Evolutionary conservation across 2,113 vertebrate species (phyloP).

Genomic region (Anarhynchus alexandrinus): DNA sequence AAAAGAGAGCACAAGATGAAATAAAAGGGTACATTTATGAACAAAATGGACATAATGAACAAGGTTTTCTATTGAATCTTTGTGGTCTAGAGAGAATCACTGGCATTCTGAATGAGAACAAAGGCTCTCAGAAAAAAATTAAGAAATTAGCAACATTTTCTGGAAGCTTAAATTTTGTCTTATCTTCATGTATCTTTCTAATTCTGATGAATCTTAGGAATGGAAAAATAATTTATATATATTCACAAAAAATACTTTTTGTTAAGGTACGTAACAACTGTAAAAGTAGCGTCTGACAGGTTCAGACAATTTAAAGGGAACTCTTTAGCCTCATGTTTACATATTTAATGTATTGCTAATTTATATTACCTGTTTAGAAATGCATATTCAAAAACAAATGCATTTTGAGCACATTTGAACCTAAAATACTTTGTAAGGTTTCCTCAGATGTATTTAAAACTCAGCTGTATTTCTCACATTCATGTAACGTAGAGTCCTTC

Average conservation of each 20-base stretch:
- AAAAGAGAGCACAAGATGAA: neutral
- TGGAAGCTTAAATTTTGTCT: neutral
- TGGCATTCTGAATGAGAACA: neutral
- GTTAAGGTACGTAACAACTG: neutral
- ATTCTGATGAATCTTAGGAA: neutral
- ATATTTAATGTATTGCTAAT: neutral
- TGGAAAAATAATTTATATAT: neutral
- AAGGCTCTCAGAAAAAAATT: neutral
- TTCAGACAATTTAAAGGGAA: neutral
- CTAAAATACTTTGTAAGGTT: neutral
- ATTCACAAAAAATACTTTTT: neutral
- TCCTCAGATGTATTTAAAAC: neutral
- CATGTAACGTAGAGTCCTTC: neutral
- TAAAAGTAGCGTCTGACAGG: neutral
- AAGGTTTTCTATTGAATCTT: neutral
- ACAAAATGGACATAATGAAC: neutral
- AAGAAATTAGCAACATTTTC: neutral
- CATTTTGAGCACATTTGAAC: neutral
- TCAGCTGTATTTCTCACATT: neutral
- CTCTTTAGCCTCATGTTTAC: neutral
- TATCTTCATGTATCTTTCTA: neutral
- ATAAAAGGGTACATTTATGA: slow-evolving; percentile 15
- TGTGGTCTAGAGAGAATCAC: neutral
- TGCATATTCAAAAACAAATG: neutral
- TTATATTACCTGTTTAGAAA: neutral